A percentile compares a stretch with the other conserved stretches of the same genome.
Conservation (phyloP, 2,113 vertebrate species). For the Nycticebus coucang region DNA sequence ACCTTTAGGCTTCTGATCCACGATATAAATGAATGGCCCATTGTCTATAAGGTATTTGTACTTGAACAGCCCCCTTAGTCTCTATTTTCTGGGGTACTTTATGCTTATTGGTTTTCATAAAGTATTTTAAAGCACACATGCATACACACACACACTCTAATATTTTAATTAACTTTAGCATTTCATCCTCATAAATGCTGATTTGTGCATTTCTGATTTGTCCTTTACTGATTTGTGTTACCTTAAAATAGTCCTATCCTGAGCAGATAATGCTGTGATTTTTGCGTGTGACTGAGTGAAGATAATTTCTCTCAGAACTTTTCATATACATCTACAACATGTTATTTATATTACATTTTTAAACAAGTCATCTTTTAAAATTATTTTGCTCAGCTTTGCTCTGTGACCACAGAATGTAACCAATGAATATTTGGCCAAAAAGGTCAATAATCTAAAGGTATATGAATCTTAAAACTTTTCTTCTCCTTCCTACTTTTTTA, state of each 20-base stretch:
- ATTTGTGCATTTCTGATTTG: too few relatives aligned
- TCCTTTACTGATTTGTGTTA: background rate
- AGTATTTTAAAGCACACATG: background rate
- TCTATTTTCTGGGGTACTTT: background rate
- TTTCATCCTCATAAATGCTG: background rate
- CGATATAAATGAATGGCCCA: background rate
- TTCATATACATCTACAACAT: background rate
- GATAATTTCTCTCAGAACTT: background rate
- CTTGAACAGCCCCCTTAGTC: background rate
- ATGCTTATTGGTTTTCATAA: background rate
- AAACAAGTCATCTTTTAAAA: slow-evolving; percentile 2
- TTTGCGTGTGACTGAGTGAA: background rate
- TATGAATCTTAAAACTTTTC: background rate
- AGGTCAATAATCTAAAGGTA: background rate
- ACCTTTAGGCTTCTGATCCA: background rate
- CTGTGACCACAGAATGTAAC: background rate
- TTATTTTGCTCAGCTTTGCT: slow-evolving; percentile 4
- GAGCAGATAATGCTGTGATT: slow-evolving; percentile 12
- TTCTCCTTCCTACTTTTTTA: background rate
- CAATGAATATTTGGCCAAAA: background rate
- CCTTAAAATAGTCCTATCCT: background rate
- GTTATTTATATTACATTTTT: slow-evolving; percentile 9
- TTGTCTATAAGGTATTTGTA: background rate
- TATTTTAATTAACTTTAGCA: background rate
- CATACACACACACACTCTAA: background rate